Percentiles rank a stretch among this genome's conserved stretches.
These are phyloP conservation scores for Polydrusus pterygomalis DNA, from an alignment of 2,888 invertebrate genomes.

Conservation along the genomic window DNA sequence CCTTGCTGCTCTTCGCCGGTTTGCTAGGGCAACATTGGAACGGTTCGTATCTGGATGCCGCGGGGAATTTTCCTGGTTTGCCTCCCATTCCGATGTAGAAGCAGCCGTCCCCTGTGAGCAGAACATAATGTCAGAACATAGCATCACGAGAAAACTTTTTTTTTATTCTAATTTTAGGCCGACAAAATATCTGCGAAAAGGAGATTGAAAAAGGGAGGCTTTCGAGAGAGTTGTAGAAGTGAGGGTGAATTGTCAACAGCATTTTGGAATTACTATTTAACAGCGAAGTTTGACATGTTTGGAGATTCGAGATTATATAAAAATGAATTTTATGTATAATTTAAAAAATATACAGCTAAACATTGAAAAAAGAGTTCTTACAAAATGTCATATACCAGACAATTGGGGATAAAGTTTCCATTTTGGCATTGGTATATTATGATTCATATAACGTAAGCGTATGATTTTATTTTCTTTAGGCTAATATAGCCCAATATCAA, in stretches of 20 bases:
- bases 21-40: constrained; percentile 95
- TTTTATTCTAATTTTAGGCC: constrained; percentile 19
- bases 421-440: no score
- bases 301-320: not conserved
- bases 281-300: constrained; percentile 3
- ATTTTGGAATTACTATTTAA: not conserved
- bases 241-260: constrained; percentile 45
- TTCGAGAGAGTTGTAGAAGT: constrained; percentile 10
- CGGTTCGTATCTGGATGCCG: constrained; percentile 85
- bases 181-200: not conserved
- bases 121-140: constrained; percentile 80
- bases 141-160: constrained; percentile 11
- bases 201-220: constrained; percentile 9
- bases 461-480: not conserved
- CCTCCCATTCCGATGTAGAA: constrained; percentile 97
- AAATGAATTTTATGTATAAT: no score
- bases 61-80: constrained; percentile 82
- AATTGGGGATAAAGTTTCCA: no score
- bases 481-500: not conserved
- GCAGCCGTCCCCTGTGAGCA: constrained; percentile 95
- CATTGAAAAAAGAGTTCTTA: no score
- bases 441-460: not conserved
- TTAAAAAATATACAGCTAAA: no score
- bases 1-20: constrained; percentile 84
- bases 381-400: no score